A percentile compares a stretch with the other conserved stretches of the same genome.
phyloP scores from a whole-genome alignment of 2,888 invertebrate species.

The Octodonta nipae region DNA sequence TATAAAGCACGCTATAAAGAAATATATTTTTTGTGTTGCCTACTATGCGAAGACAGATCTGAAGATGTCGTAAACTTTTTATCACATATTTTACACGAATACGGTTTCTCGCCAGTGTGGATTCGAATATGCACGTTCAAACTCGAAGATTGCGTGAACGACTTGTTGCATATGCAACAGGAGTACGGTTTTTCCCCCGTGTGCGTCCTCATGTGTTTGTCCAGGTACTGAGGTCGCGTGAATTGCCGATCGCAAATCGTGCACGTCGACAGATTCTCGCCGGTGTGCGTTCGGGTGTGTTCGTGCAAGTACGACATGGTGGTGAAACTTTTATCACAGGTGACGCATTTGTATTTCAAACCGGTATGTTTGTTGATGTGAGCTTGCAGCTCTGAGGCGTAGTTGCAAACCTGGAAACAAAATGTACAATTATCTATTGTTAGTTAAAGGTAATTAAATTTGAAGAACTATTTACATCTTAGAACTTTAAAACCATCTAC shows the following conservation, averaged over 20 bases:
- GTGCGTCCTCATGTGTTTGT: slow-evolving; percentile 39
- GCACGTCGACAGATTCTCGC: slow-evolving; percentile 35
- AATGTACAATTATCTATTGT: too few relatives aligned
- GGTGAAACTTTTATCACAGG: slow-evolving; percentile 32
- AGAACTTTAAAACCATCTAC: too few relatives aligned
- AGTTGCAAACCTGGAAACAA: slow-evolving; percentile 22
- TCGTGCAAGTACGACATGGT: slow-evolving; percentile 29
- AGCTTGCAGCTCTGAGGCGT: slow-evolving; percentile 28
- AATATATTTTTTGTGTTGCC: slow-evolving; percentile 30
- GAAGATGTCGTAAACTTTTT: slow-evolving; percentile 30
- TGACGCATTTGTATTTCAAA: slow-evolving; percentile 28
- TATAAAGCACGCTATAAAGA: background rate
- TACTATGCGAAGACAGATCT: slow-evolving; percentile 28
- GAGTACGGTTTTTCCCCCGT: slow-evolving; percentile 36
- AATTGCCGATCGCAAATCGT: slow-evolving; percentile 36
- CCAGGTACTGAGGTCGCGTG: slow-evolving; percentile 41
- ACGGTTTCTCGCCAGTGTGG: slow-evolving; percentile 33
- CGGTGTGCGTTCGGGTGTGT: slow-evolving; percentile 29
- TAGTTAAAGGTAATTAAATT: too few relatives aligned
- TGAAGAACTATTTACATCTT: too few relatives aligned
- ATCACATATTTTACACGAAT: slow-evolving; percentile 29
- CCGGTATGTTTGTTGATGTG: slow-evolving; percentile 32
- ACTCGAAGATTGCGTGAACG: slow-evolving; percentile 31
- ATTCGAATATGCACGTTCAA: slow-evolving; percentile 28
- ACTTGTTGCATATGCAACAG: slow-evolving; percentile 30